These are phyloP conservation scores for Hucho hucho DNA, from an alignment of 2,113 vertebrate genomes.

Conservation along the genomic window DNA sequence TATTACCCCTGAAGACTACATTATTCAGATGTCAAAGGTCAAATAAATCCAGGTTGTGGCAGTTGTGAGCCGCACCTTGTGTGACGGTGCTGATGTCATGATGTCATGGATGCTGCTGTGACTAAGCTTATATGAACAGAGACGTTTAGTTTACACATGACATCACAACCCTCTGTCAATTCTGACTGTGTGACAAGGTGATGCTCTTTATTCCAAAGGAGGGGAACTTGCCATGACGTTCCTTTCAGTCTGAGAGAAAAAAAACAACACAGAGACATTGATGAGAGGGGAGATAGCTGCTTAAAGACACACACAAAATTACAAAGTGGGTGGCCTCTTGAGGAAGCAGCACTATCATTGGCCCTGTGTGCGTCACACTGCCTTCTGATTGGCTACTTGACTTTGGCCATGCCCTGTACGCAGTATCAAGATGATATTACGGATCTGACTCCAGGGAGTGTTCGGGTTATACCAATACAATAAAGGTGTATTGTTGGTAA, in stretches of 20 bases:
- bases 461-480: background rate
- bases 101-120: background rate
- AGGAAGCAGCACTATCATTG: slow-evolving; percentile 31
- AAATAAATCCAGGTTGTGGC: too few relatives aligned
- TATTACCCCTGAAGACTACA: too few relatives aligned
- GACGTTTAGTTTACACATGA: slow-evolving; percentile 26
- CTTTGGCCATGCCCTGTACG: background rate
- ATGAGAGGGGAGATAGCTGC: slow-evolving; percentile 18
- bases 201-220: slow-evolving; percentile 32
- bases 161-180: slow-evolving; percentile 36
- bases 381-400: background rate
- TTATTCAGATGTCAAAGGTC: too few relatives aligned
- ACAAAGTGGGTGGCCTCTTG: background rate
- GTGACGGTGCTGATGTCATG: background rate
- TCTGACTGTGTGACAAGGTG: slow-evolving; percentile 26
- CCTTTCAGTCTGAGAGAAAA: slow-evolving; percentile 42
- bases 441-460: background rate
- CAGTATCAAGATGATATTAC: background rate
- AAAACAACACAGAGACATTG: background rate
- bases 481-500: background rate
- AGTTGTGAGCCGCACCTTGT: too few relatives aligned
- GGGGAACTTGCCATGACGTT: slow-evolving; percentile 21
- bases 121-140: slow-evolving; percentile 7
- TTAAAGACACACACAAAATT: slow-evolving; percentile 25
- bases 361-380: slow-evolving; percentile 48